These are phyloP conservation scores for Mus caroli DNA, from an alignment of 2,797 vertebrate species.

Conservation along the genomic window DNA sequence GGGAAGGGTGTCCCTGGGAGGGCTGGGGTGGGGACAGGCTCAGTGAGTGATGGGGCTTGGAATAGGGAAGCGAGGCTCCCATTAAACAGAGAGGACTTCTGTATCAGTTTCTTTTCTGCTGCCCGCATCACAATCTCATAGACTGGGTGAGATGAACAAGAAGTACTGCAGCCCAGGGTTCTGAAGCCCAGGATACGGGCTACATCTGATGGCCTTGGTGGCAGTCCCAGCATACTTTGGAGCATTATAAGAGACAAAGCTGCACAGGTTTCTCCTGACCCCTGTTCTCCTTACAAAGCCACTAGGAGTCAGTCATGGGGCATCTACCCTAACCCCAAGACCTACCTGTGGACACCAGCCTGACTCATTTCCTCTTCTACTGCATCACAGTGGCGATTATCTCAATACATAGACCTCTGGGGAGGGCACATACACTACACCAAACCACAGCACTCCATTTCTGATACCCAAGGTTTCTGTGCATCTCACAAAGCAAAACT, in stretches of 20 bases:
- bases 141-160: neutral
- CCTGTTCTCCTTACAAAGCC: neutral
- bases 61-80: neutral
- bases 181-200: neutral
- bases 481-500: neutral
- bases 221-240: neutral
- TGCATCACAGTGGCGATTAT: neutral
- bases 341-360: neutral
- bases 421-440: neutral
- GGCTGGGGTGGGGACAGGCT: neutral
- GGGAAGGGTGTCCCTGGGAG: fast-evolving
- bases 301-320: too few relatives aligned
- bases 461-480: neutral
- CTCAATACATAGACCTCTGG: neutral
- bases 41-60: neutral
- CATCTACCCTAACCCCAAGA: neutral
- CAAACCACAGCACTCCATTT: neutral
- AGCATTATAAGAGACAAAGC: neutral
- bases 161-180: neutral
- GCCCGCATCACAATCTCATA: neutral
- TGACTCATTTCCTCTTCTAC: neutral
- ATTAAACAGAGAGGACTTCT: too few relatives aligned
- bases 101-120: neutral
- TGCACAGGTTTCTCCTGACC: neutral
- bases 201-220: neutral